Percentiles rank a stretch among this genome's conserved stretches.
These are phyloP conservation scores for Acanthoscelides obtectus DNA, from an alignment of 2,888 invertebrate species.

Conservation along the genomic window DNA sequence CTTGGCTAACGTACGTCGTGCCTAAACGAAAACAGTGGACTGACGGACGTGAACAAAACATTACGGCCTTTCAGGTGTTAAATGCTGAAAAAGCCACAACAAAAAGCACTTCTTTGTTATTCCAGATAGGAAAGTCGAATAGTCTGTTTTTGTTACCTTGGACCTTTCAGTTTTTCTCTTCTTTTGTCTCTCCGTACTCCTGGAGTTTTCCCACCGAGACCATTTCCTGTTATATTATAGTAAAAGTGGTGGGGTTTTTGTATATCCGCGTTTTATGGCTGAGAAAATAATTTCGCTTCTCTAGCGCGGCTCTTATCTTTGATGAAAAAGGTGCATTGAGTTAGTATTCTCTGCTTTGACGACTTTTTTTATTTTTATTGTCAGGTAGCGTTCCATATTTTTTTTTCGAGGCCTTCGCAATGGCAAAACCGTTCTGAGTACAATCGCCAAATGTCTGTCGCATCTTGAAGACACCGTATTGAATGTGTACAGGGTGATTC, in stretches of 20 bases:
- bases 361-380: no score
- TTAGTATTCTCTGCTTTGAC: no score
- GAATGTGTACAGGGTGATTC: no score
- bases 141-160: background rate
- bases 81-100: background rate
- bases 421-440: no score
- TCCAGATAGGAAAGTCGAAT: background rate
- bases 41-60: constrained; percentile 1
- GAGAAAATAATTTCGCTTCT: background rate
- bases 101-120: background rate
- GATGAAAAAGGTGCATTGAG: background rate
- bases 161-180: background rate
- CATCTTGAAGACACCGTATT: no score
- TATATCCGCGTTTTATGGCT: background rate
- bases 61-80: background rate
- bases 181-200: background rate
- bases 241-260: background rate
- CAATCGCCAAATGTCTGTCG: no score
- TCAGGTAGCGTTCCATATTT: no score
- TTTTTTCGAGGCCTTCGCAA: no score
- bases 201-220: background rate
- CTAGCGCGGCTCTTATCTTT: background rate
- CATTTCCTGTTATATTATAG: background rate
- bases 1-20: background rate
- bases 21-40: constrained; percentile 4